Evolutionary conservation across 2,113 vertebrate genomes (phyloP).

Genomic region (Pygoscelis antarcticus): DNA sequence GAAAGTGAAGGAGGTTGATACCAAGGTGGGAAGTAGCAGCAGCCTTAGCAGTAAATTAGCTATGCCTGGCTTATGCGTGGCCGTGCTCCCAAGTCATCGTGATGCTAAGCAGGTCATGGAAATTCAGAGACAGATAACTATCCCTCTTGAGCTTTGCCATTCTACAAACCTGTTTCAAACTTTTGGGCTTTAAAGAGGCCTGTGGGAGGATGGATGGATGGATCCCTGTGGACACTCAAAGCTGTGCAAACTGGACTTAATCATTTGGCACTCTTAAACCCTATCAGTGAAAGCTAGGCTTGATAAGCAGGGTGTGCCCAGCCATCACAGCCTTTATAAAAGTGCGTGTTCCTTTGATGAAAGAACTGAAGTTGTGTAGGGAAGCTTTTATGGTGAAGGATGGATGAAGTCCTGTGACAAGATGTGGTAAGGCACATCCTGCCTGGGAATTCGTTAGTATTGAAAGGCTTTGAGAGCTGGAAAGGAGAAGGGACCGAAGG

Average conservation of each 20-base stretch:
- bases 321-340: background rate
- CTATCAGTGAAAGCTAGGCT: background rate
- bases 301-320: background rate
- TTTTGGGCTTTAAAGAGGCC: background rate
- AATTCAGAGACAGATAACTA: background rate
- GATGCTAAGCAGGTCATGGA: background rate
- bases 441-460: accelerated
- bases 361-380: background rate
- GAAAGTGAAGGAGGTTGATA: background rate
- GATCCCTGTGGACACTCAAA: background rate
- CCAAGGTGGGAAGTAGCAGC: background rate
- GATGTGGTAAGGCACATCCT: background rate
- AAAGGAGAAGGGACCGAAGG: background rate
- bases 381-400: background rate
- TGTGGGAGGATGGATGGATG: background rate
- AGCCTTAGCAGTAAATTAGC: background rate
- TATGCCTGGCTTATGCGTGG: background rate
- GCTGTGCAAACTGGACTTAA: background rate
- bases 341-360: background rate
- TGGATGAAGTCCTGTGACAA: background rate
- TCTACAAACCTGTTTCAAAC: background rate
- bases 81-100: background rate
- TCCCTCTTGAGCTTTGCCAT: background rate
- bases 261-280: background rate
- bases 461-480: background rate